Conservation (phyloP, 2,797 vertebrate species). For the Melanotaenia trifasciata region DNA sequence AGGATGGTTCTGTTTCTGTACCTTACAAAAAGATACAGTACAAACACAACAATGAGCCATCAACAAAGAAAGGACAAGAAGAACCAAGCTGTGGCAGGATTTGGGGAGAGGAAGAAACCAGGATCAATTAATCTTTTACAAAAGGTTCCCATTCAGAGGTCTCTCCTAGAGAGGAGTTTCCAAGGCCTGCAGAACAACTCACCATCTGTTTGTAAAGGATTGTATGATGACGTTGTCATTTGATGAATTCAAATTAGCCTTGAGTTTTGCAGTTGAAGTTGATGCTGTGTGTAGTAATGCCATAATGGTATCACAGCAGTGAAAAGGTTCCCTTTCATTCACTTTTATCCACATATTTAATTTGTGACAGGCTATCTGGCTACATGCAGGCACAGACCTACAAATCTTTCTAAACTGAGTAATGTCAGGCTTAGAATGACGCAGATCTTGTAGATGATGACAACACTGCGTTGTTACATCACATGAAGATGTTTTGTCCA, state of each 20-base stretch:
- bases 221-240: background rate
- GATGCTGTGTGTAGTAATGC: background rate
- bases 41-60: background rate
- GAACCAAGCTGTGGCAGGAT: background rate
- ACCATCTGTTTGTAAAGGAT: background rate
- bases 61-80: background rate
- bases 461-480: background rate
- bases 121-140: background rate
- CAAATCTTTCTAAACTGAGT: background rate
- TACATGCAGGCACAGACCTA: background rate
- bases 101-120: background rate
- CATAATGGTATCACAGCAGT: background rate
- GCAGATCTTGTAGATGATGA: background rate
- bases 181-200: background rate
- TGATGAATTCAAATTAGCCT: background rate
- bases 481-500: background rate
- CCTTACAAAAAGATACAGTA: no score
- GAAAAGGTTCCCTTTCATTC: background rate
- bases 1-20: no score
- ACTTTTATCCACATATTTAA: background rate
- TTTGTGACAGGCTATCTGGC: background rate
- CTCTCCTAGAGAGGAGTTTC: background rate
- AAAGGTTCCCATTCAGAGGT: background rate
- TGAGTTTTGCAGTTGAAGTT: background rate
- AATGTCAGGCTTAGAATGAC: background rate